phyloP scores from a whole-genome alignment of 1,140 invertebrate genomes.

The Druon quercuslanigerum region DNA sequence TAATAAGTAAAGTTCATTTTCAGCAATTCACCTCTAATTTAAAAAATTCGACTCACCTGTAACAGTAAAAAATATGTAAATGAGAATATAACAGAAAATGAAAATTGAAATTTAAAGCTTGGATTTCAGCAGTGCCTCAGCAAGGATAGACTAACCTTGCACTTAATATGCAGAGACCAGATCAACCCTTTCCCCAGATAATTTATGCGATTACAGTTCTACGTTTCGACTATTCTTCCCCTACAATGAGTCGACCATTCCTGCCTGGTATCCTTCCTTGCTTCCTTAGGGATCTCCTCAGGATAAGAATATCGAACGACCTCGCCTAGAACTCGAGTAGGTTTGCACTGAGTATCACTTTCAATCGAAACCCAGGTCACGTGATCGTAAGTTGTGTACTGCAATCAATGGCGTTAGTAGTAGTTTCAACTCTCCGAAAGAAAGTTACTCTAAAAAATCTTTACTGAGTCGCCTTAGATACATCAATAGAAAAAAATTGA shows the following conservation, averaged over 20 bases:
- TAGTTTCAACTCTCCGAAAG: neutral
- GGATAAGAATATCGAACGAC: constrained; percentile 46
- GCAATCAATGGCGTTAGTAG: neutral
- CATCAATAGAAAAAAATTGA: too few relatives aligned
- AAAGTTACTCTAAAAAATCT: too few relatives aligned
- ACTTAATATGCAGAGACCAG: constrained; percentile 61
- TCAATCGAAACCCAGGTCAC: constrained; percentile 13
- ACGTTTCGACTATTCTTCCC: constrained; percentile 59
- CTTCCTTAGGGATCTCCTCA: constrained; percentile 5
- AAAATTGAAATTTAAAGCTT: too few relatives aligned
- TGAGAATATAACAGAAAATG: too few relatives aligned
- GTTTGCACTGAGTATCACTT: constrained; percentile 36
- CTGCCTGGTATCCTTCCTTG: constrained; percentile 40
- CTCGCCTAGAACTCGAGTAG: constrained; percentile 31
- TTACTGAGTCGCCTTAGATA: too few relatives aligned
- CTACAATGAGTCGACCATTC: constrained; percentile 55
- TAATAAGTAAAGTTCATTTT: too few relatives aligned
- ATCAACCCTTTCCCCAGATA: constrained; percentile 48
- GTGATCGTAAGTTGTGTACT: constrained; percentile 15
- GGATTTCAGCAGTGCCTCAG: constrained; percentile 53
- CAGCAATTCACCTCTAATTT: too few relatives aligned
- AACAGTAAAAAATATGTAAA: too few relatives aligned
- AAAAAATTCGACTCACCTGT: too few relatives aligned
- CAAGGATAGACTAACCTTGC: constrained; percentile 48
- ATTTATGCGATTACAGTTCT: constrained; percentile 62